phyloP scores from a whole-genome alignment of 2,888 invertebrate genomes.

The Tachina lurida region DNA sequence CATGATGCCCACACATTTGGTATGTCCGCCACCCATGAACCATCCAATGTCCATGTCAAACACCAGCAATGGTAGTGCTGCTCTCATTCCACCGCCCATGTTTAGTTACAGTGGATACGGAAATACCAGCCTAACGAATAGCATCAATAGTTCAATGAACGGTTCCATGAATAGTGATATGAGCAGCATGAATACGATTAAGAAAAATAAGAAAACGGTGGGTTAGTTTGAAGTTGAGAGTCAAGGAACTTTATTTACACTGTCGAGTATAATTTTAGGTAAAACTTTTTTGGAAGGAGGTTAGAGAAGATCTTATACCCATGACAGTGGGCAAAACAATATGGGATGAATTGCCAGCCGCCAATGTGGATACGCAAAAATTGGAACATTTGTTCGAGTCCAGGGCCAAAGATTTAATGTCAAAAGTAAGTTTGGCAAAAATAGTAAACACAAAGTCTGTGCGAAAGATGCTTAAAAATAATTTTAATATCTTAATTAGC shows the following conservation, averaged over 20 bases:
- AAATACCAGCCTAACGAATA: constrained; percentile 78
- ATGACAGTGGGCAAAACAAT: constrained; percentile 89
- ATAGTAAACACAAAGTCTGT: background rate
- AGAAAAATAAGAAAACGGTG: constrained; percentile 97
- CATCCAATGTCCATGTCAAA: constrained; percentile 79
- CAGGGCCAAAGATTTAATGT: constrained; percentile 95
- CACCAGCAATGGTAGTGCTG: constrained; percentile 77
- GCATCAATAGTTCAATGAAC: constrained; percentile 80
- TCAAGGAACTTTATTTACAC: background rate
- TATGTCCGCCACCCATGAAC: constrained; percentile 83
- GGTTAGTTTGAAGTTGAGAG: background rate
- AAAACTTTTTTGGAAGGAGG: constrained; percentile 99
- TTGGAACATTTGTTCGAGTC: constrained; percentile 98
- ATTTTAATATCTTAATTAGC: background rate
- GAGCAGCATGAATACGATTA: constrained; percentile 83
- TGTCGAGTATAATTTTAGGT: constrained; percentile 76
- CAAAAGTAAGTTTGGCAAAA: constrained; percentile 88
- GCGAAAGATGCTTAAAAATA: constrained; percentile 14
- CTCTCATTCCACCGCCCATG: constrained; percentile 84
- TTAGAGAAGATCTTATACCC: constrained; percentile 86
- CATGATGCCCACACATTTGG: constrained; percentile 78
- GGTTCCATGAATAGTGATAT: constrained; percentile 80
- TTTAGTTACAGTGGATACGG: constrained; percentile 81
- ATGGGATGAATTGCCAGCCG: constrained; percentile 95
- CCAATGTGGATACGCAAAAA: constrained; percentile 94